phyloP scores from a whole-genome alignment of 2,888 invertebrate genomes.

The Drosophila phalerata region DNA sequence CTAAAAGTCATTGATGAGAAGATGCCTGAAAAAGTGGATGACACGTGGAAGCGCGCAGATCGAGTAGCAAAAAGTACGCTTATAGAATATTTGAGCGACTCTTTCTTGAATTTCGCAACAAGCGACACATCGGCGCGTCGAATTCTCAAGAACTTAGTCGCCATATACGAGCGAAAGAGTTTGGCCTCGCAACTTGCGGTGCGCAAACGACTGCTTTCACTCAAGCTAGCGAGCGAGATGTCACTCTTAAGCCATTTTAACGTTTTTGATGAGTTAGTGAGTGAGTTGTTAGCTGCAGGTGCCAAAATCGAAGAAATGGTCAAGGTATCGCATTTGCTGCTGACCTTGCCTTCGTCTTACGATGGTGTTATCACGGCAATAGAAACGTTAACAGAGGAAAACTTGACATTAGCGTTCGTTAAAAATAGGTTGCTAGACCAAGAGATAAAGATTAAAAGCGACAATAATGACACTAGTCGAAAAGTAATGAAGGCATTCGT shows the following conservation, averaged over 20 bases:
- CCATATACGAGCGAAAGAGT: background rate
- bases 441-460: background rate
- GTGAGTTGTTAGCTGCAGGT: background rate
- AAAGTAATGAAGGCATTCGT: background rate
- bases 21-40: background rate
- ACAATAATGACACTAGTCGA: background rate
- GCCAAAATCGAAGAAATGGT: background rate
- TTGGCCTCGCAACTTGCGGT: background rate
- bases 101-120: background rate
- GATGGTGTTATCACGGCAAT: background rate
- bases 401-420: background rate
- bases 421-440: background rate
- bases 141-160: too few relatives aligned
- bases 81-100: background rate
- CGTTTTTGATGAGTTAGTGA: background rate
- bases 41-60: background rate
- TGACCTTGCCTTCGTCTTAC: background rate
- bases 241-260: background rate
- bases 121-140: background rate
- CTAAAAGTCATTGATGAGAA: too few relatives aligned
- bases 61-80: too few relatives aligned
- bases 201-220: background rate
- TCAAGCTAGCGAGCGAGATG: background rate
- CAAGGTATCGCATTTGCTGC: background rate
- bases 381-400: background rate